phyloP scores from a whole-genome alignment of 1,140 invertebrate genomes.

The Ruditapes philippinarum region DNA sequence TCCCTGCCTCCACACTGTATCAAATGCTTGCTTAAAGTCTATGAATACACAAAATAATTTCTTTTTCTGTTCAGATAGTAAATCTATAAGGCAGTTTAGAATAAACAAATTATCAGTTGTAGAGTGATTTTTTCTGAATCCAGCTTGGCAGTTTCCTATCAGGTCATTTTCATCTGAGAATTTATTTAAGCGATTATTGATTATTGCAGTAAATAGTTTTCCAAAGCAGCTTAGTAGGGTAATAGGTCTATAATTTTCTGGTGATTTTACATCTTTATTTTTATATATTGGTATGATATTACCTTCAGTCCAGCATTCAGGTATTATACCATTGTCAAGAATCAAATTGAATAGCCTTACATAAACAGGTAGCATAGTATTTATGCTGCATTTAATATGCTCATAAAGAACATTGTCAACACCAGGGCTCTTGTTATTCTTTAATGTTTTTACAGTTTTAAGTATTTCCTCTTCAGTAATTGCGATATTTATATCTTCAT shows the following conservation, averaged over 20 bases:
- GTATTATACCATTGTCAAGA: too few species aligned
- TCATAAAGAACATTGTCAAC: constrained; percentile 41
- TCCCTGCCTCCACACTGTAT: background rate
- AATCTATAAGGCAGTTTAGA: background rate
- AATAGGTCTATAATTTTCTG: background rate
- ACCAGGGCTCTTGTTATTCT: constrained; percentile 20
- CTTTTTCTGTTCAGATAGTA: background rate
- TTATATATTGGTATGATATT: too few species aligned
- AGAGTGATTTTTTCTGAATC: background rate
- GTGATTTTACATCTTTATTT: background rate
- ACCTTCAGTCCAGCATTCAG: too few species aligned
- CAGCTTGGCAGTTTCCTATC: background rate
- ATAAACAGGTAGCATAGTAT: constrained; percentile 55
- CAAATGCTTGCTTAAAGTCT: background rate
- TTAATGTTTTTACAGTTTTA: background rate
- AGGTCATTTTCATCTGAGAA: background rate
- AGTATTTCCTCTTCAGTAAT: background rate
- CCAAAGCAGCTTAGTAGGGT: background rate
- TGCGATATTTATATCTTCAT: constrained; percentile 29
- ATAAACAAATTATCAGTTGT: background rate
- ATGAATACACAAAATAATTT: background rate
- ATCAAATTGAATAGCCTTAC: background rate
- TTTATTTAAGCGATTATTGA: background rate
- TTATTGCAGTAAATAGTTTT: background rate
- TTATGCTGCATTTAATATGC: constrained; percentile 20